These are phyloP conservation scores for Hydrotaea cyrtoneurina DNA, from an alignment of 2,888 invertebrate genomes.

Conservation along the genomic window DNA sequence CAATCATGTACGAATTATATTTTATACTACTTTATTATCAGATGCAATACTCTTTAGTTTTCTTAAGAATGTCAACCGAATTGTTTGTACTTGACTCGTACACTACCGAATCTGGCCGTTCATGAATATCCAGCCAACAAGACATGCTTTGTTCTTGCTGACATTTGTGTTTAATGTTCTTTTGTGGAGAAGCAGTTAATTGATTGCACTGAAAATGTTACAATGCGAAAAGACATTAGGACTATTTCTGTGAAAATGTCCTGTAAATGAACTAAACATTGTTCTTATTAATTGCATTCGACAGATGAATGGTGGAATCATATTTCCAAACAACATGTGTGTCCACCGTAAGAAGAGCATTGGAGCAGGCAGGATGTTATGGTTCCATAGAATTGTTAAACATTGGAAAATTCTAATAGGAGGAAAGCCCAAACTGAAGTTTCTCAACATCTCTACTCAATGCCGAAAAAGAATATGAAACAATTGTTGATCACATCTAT, in stretches of 20 bases:
- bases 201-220: constrained; percentile 20
- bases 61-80: too few relatives aligned
- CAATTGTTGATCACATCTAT: too few relatives aligned
- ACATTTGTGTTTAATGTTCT: background rate
- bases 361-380: background rate
- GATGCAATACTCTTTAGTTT: too few relatives aligned
- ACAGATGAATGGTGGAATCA: background rate
- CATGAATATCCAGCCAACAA: background rate
- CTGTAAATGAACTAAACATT: constrained; percentile 10
- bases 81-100: background rate
- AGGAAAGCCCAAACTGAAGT: too few relatives aligned
- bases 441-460: too few relatives aligned
- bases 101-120: too few relatives aligned
- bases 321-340: background rate
- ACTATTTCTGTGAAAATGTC: constrained; percentile 27
- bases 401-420: background rate
- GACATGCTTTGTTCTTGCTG: background rate
- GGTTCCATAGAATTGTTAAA: background rate
- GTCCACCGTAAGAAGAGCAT: constrained; percentile 14
- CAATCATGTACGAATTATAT: too few relatives aligned
- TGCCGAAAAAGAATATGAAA: too few relatives aligned
- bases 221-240: constrained; percentile 34
- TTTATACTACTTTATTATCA: too few relatives aligned
- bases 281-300: constrained; percentile 1
- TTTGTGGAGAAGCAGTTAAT: constrained; percentile 14